Evolutionary conservation across 2,797 vertebrate genomes (phyloP).

Genomic region (Microhierax caerulescens): DNA sequence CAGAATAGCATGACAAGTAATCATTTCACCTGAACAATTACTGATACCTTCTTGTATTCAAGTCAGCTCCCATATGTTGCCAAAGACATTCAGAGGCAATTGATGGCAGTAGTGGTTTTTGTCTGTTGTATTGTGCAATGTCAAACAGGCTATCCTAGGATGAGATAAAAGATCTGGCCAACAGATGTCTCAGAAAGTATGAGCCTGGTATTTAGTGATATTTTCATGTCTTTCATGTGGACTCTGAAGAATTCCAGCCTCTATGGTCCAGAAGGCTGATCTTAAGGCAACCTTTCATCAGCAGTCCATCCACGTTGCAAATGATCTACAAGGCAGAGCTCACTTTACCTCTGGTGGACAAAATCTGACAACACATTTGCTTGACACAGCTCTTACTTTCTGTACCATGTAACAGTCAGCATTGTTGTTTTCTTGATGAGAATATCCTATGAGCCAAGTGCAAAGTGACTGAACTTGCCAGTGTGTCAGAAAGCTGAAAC

Average conservation of each 20-base stretch:
- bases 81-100: not conserved
- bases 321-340: not conserved
- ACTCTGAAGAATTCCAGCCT: conserved; percentile 51
- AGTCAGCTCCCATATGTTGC: not conserved
- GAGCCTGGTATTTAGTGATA: conserved; percentile 26
- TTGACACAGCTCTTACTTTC: not conserved
- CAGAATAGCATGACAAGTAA: not conserved
- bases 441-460: not conserved
- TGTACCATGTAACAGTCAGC: not conserved
- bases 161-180: conserved; percentile 32
- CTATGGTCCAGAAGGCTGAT: conserved; percentile 13
- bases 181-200: conserved; percentile 49
- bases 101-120: not conserved
- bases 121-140: not conserved
- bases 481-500: not conserved
- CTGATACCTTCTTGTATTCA: not conserved
- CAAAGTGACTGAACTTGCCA: not conserved
- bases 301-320: not conserved
- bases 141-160: not conserved
- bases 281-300: conserved; percentile 47
- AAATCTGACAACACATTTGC: not conserved
- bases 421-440: not conserved
- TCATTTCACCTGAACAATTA: not conserved
- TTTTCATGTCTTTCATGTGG: conserved; percentile 54
- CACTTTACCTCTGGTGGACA: conserved; percentile 2